Percentiles rank a stretch among this genome's conserved stretches.
These are phyloP conservation scores for Onthophagus taurus DNA, from an alignment of 1,140 invertebrate genomes.

Conservation along the genomic window DNA sequence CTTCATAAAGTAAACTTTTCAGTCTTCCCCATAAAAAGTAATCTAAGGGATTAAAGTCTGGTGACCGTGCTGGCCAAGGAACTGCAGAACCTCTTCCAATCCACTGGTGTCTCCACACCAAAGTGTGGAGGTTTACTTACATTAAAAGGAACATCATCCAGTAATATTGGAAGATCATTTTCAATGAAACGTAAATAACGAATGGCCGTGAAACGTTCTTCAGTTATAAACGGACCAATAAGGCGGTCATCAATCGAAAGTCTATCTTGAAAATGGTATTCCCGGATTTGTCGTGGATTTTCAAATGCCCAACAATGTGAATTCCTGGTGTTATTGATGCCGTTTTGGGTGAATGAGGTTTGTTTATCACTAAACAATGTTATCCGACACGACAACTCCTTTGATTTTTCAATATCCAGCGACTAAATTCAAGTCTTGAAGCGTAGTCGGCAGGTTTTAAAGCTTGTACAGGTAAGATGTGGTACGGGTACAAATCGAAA, in stretches of 20 bases:
- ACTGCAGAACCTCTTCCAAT: no score
- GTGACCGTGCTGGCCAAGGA: no score
- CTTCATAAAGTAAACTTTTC: background rate
- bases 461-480: slow-evolving; percentile 3
- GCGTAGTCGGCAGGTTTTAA: slow-evolving; percentile 8
- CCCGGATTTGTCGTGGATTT: slow-evolving; percentile 5
- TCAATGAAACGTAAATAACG: background rate
- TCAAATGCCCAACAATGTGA: slow-evolving; percentile 10
- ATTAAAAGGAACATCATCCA: slow-evolving; percentile 1
- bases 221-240: slow-evolving; percentile 5
- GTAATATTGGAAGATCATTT: slow-evolving; percentile 1
- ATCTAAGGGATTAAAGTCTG: no score
- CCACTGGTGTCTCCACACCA: no score
- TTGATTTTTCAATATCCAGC: slow-evolving; percentile 1
- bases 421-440: slow-evolving; percentile 4
- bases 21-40: no score
- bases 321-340: slow-evolving; percentile 5
- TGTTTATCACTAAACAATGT: background rate
- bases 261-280: slow-evolving; percentile 6
- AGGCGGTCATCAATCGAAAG: slow-evolving; percentile 1
- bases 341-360: no score
- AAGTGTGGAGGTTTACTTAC: background rate
- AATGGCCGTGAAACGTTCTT: background rate
- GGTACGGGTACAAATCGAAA: no score
- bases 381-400: slow-evolving; percentile 1